Conservation (phyloP, 2,113 vertebrate genomes). For the Gymnogyps californianus region DNA sequence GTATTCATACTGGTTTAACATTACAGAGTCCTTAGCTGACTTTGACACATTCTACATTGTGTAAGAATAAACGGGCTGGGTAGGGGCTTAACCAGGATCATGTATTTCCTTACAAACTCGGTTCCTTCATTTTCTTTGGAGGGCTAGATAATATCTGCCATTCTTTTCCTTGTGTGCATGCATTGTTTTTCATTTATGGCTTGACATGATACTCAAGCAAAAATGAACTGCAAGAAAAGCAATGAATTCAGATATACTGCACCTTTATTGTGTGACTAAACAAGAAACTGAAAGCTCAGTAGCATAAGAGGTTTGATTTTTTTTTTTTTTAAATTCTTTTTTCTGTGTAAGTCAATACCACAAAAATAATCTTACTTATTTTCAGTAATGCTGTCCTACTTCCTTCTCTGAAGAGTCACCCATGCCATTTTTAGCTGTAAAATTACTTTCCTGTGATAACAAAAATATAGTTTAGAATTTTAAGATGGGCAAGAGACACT, state of each 20-base stretch:
- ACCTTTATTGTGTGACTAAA: background rate
- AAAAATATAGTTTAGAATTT: background rate
- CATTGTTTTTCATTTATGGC: background rate
- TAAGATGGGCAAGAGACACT: background rate
- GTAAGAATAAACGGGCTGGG: background rate
- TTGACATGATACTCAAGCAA: background rate
- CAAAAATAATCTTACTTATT: background rate
- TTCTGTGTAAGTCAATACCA: background rate
- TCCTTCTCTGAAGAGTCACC: background rate
- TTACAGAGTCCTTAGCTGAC: too few relatives aligned
- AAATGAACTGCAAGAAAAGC: background rate
- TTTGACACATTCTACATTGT: accelerated
- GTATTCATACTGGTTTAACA: background rate
- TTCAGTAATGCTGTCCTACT: background rate
- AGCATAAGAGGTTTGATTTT: background rate
- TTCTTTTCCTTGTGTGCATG: background rate
- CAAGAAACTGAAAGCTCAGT: background rate
- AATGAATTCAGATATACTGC: background rate
- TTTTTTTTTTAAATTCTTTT: background rate
- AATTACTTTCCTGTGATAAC: background rate
- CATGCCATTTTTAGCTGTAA: background rate
- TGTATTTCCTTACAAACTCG: background rate
- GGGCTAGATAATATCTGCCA: background rate
- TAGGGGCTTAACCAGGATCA: background rate
- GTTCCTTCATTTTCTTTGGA: background rate